Conservation (phyloP, 2,888 invertebrate species). For the Lumbricus terrestris region DNA sequence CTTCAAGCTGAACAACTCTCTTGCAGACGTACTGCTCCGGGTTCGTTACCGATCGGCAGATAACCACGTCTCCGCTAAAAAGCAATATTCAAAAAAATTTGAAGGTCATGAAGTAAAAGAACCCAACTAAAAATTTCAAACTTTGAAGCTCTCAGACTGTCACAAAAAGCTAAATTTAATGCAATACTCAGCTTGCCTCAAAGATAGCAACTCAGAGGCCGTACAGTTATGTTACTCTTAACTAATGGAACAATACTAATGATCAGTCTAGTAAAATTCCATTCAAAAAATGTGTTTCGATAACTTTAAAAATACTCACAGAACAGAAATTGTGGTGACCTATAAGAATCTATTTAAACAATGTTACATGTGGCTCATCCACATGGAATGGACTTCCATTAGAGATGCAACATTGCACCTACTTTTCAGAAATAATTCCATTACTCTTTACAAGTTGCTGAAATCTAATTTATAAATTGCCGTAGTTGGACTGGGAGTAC, state of each 20-base stretch:
- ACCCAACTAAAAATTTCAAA: not conserved
- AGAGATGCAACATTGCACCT: too few relatives aligned
- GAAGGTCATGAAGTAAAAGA: not conserved
- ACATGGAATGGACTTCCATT: too few relatives aligned
- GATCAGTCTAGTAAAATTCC: not conserved
- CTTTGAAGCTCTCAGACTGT: not conserved
- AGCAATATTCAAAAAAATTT: not conserved
- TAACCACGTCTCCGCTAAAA: conserved; percentile 77
- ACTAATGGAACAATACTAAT: not conserved
- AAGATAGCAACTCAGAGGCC: not conserved
- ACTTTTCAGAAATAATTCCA: too few relatives aligned
- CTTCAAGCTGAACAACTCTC: conserved; percentile 65
- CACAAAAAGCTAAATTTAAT: not conserved
- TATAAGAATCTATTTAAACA: too few relatives aligned
- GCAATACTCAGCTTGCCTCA: not conserved
- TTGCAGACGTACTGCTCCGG: conserved; percentile 82
- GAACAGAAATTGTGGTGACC: too few relatives aligned
- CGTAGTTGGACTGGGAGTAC: too few relatives aligned
- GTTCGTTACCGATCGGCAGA: conserved; percentile 77
- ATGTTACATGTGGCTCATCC: too few relatives aligned
- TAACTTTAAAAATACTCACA: too few relatives aligned
- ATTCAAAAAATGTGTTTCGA: not conserved
- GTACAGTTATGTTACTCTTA: too few relatives aligned
- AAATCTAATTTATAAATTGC: too few relatives aligned
- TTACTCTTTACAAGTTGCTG: too few relatives aligned